phyloP scores from a whole-genome alignment of 2,113 vertebrate genomes.

The Siphamia tubifer region DNA sequence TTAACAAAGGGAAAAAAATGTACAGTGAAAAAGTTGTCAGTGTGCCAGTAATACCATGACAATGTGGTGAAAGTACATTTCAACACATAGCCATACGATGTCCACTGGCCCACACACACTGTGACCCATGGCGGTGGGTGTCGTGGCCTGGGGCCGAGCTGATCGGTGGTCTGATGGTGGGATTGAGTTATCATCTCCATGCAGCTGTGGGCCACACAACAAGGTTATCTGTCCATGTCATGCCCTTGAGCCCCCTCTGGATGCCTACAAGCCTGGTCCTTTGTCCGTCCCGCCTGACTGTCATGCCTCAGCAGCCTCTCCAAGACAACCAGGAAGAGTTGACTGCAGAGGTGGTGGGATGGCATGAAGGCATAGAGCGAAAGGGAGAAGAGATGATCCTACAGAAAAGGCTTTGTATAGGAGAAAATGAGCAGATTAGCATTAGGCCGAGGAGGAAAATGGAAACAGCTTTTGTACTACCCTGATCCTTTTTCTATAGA shows the following conservation, averaged over 20 bases:
- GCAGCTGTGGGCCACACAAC: slow-evolving; percentile 57
- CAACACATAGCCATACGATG: neutral
- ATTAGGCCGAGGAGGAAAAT: slow-evolving; percentile 45
- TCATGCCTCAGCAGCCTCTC: slow-evolving; percentile 57
- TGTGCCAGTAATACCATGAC: neutral
- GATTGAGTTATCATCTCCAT: slow-evolving; percentile 59
- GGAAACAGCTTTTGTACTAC: slow-evolving; percentile 38
- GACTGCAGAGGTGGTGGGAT: slow-evolving; percentile 21
- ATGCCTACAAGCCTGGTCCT: neutral
- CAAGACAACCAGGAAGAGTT: slow-evolving; percentile 25
- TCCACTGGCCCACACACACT: slow-evolving; percentile 14
- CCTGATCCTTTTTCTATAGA: slow-evolving; percentile 39
- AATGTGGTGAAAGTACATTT: neutral
- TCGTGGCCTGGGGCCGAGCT: neutral
- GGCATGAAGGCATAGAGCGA: slow-evolving; percentile 9
- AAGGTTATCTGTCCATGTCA: slow-evolving; percentile 66
- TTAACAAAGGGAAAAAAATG: too few relatives aligned
- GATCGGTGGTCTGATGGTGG: slow-evolving; percentile 32
- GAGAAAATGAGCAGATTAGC: slow-evolving; percentile 63
- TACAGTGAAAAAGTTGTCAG: neutral
- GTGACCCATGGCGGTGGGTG: slow-evolving; percentile 2
- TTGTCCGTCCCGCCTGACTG: slow-evolving; percentile 30
- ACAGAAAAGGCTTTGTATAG: slow-evolving; percentile 37
- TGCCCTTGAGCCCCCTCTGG: slow-evolving; percentile 47
- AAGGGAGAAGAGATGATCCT: slow-evolving; percentile 22